These are phyloP conservation scores for Dromococcyx pavoninus DNA, from an alignment of 2,797 vertebrate species.

Conservation along the genomic window DNA sequence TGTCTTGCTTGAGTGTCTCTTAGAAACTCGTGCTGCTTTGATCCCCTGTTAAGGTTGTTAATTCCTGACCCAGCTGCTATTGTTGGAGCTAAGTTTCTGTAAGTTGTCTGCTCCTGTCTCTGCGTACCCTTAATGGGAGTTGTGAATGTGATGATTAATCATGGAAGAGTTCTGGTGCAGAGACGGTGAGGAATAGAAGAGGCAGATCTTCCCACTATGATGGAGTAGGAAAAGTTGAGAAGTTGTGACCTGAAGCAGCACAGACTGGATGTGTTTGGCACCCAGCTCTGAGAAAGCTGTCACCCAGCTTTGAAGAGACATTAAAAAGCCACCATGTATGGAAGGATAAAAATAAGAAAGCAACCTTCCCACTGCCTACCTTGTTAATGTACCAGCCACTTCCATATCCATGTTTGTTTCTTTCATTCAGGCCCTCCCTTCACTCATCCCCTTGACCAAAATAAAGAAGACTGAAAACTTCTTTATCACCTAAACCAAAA, in stretches of 20 bases:
- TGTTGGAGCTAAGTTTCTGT: background rate
- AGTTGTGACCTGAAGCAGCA: background rate
- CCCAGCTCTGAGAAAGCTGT: background rate
- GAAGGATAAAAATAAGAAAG: background rate
- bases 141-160: background rate
- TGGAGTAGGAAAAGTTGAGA: background rate
- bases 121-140: background rate
- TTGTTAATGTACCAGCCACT: background rate
- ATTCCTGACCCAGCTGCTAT: background rate
- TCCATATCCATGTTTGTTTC: rapidly evolving
- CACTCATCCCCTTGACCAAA: background rate
- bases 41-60: background rate
- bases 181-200: background rate
- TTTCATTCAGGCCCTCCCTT: background rate
- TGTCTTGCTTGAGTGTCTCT: background rate
- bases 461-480: background rate
- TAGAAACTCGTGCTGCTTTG: background rate
- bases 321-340: background rate
- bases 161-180: background rate
- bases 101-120: background rate
- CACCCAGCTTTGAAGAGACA: background rate
- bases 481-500: background rate
- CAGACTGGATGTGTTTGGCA: background rate
- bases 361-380: background rate
- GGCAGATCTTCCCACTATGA: background rate